A percentile compares a stretch with the other conserved stretches of the same genome.
phyloP scores from a whole-genome alignment of 2,888 invertebrate species.

The Tipula unca region DNA sequence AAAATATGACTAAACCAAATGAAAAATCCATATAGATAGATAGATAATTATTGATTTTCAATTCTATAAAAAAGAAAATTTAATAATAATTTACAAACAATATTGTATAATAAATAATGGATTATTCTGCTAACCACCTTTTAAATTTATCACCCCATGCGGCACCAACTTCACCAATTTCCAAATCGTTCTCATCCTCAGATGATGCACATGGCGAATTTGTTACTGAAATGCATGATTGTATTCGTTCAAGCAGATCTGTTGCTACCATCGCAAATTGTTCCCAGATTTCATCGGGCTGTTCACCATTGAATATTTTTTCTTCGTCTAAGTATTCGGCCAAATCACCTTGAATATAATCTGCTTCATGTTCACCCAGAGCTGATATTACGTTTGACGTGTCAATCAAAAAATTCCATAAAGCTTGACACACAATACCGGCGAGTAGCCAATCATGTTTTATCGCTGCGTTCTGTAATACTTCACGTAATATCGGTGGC shows the following conservation, averaged over 20 bases:
- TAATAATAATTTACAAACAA: neutral
- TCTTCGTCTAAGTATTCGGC: conserved; percentile 55
- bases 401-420: conserved; percentile 62
- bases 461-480: conserved; percentile 48
- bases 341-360: conserved; percentile 45
- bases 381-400: conserved; percentile 43
- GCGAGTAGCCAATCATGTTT: conserved; percentile 61
- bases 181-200: conserved; percentile 25
- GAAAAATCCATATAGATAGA: neutral
- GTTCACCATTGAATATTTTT: conserved; percentile 42
- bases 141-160: conserved; percentile 24
- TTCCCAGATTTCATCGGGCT: conserved; percentile 51
- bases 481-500: conserved; percentile 45
- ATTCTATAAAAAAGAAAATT: neutral
- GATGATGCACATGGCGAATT: conserved; percentile 25
- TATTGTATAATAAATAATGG: neutral
- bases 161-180: conserved; percentile 17
- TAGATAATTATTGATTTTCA: neutral
- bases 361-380: conserved; percentile 45
- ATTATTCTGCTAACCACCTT: conserved; percentile 24
- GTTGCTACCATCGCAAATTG: conserved; percentile 66
- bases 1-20: neutral
- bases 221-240: conserved; percentile 29
- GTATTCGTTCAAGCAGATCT: conserved; percentile 54
- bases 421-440: conserved; percentile 62